phyloP scores from a whole-genome alignment of 2,113 vertebrate genomes.

The Austrofundulus limnaeus region DNA sequence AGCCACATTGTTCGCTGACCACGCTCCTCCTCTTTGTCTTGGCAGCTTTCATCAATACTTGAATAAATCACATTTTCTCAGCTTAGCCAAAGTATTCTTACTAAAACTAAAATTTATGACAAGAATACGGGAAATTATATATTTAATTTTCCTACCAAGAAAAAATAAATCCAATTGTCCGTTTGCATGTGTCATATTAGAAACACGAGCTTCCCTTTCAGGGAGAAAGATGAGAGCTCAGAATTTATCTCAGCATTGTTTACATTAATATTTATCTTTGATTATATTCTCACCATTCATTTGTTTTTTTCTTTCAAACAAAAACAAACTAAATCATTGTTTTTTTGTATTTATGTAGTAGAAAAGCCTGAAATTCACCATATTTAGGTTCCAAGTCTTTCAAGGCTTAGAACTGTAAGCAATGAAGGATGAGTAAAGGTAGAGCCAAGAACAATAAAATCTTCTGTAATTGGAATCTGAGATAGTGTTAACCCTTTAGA shows the following conservation, averaged over 20 bases:
- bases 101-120: slow-evolving; percentile 25
- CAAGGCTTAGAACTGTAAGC: slow-evolving; percentile 10
- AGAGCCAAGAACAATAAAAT: slow-evolving; percentile 60
- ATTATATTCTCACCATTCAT: not conserved
- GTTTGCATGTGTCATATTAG: slow-evolving; percentile 6
- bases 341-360: slow-evolving; percentile 13
- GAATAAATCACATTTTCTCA: not conserved
- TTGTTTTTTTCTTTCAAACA: slow-evolving; percentile 1
- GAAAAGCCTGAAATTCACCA: not conserved
- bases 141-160: slow-evolving; percentile 7
- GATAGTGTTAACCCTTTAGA: slow-evolving; percentile 2
- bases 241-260: not conserved
- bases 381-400: slow-evolving; percentile 5
- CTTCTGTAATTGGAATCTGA: slow-evolving; percentile 45
- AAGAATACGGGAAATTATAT: slow-evolving; percentile 38
- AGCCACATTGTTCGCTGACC: not conserved
- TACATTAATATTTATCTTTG: not conserved
- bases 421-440: slow-evolving; percentile 14
- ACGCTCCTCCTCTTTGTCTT: slow-evolving; percentile 9
- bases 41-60: no score
- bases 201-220: slow-evolving; percentile 6
- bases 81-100: slow-evolving; percentile 5
- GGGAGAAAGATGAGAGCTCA: slow-evolving; percentile 17
- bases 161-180: slow-evolving; percentile 15
- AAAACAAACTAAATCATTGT: slow-evolving; percentile 6